Conservation (phyloP, 2,797 vertebrate genomes). For the Fistularia tabacaria region DNA sequence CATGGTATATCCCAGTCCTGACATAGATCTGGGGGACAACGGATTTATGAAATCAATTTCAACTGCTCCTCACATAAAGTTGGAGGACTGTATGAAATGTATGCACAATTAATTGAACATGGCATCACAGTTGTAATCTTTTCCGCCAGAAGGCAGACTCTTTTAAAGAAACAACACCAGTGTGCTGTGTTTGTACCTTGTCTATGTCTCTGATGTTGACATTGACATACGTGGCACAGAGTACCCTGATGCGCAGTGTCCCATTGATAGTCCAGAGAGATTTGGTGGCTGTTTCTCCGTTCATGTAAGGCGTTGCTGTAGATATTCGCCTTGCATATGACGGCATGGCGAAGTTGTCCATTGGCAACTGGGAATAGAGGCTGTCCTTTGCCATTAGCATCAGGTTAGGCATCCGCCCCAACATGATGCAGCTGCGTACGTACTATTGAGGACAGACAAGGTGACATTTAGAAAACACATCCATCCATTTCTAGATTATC, state of each 20-base stretch:
- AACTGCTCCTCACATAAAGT: not conserved
- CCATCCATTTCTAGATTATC: conserved; percentile 1
- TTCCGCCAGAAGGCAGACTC: too few species aligned
- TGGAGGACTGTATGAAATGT: too few species aligned
- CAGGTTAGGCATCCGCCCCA: conserved; percentile 96
- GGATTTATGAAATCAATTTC: not conserved
- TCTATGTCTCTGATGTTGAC: conserved; percentile 99
- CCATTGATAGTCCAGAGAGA: conserved; percentile 94
- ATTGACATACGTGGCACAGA: conserved; percentile 98
- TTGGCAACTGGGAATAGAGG: conserved; percentile 91
- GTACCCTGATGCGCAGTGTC: conserved; percentile 89
- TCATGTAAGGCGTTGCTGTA: conserved; percentile 97
- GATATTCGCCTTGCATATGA: conserved; percentile 96
- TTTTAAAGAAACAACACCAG: not conserved
- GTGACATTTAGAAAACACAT: conserved; percentile 17
- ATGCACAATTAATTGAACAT: too few species aligned
- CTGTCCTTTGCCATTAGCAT: conserved; percentile 99
- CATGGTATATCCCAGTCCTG: conserved; percentile 96
- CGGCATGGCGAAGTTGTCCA: conserved; percentile 94
- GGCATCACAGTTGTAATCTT: too few species aligned
- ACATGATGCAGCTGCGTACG: conserved; percentile 97
- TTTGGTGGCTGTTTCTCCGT: conserved; percentile 93
- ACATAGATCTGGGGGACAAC: conserved; percentile 88
- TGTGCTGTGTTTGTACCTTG: conserved; percentile 76
- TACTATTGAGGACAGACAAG: conserved; percentile 77